Base-by-base conservation (phyloP, 2,113 vertebrate species). In the Climacteris rufus region DNA sequence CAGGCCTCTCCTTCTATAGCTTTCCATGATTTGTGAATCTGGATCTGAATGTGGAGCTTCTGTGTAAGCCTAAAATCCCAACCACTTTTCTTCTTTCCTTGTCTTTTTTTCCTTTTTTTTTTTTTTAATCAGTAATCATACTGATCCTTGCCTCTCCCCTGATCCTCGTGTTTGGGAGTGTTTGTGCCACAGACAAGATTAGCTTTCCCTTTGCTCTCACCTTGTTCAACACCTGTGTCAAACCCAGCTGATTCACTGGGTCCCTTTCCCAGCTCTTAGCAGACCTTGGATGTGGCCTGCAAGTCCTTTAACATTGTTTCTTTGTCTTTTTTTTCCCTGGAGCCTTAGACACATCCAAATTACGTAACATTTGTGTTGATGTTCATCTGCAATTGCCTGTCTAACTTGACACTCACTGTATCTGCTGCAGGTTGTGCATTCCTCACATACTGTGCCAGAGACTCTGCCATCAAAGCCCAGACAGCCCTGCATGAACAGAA, bases 381-480 rank as follows among this genome's bases (percentile, higher is more conserved):
- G 71, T 13, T 61, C 30, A 2, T 54, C 81, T 54, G 50, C 78
- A 53, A 7, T 21, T 39, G 28, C 57, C 9, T 16, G 40, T 49
- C 71, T 93, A 59, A 96, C 64, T 22, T 19, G 31, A 30, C 12
- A 0, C 56, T 85, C 83, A 30, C 70, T 97, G 76, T 98, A 50
- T 97, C 65, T 33, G 1, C 87, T 95, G 27, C 98, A 99, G 99
- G 99, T 96, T 99, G 99, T 93, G 99, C 99, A 5, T 99, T 99
- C 97, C 99, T 99, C 96, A 99, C 99, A 13, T 99, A 99, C 98
- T 99, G 99, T 83, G 99, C 99, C 98, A 97, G 99, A 86, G 99
- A 99, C 95, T 99, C 99, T 17, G 99, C 99, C 97, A 99, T 99
- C 98, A 99, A 99, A 98, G 99, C 99, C 95, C 99, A 99, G 98